Percentiles rank a stretch among this genome's conserved stretches.
Conservation (phyloP, 2,888 invertebrate species). For the Mermis nigrescens region DNA sequence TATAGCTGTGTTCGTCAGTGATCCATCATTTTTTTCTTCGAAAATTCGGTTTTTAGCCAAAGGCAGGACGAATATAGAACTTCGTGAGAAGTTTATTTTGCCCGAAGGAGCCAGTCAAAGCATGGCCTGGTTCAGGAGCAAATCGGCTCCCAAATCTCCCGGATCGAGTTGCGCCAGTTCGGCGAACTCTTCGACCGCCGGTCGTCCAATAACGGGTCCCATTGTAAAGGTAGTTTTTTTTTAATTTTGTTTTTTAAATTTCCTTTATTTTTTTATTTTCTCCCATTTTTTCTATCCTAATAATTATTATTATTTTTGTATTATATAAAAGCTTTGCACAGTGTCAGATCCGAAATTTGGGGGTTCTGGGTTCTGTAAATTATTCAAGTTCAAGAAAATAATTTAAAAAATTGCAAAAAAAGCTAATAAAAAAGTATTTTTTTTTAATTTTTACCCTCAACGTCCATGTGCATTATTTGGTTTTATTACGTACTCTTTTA, state of each 20-base stretch:
- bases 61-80: slow-evolving; percentile 98
- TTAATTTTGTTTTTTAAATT: not conserved
- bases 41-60: slow-evolving; percentile 51
- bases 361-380: too few species aligned
- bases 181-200: not conserved
- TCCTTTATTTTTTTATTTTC: slow-evolving; percentile 7
- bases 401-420: too few species aligned
- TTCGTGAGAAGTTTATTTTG: slow-evolving; percentile 94
- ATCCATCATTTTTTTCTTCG: slow-evolving; percentile 1
- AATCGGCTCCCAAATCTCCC: slow-evolving; percentile 34
- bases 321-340: too few species aligned
- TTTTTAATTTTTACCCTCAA: too few species aligned
- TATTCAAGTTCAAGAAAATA: too few species aligned
- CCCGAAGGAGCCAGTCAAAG: slow-evolving; percentile 95
- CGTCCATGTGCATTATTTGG: too few species aligned
- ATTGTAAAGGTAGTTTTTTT: slow-evolving; percentile 63
- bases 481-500: too few species aligned
- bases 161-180: slow-evolving; percentile 40
- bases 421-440: too few species aligned
- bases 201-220: slow-evolving; percentile 45
- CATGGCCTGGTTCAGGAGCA: slow-evolving; percentile 93
- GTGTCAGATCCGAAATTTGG: too few species aligned
- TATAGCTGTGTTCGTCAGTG: slow-evolving; percentile 6
- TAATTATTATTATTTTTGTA: not conserved
- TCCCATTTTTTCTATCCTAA: slow-evolving; percentile 9